Evolutionary conservation across 2,888 invertebrate species (phyloP).

Genomic region (Yponomeuta cagnagella): DNA sequence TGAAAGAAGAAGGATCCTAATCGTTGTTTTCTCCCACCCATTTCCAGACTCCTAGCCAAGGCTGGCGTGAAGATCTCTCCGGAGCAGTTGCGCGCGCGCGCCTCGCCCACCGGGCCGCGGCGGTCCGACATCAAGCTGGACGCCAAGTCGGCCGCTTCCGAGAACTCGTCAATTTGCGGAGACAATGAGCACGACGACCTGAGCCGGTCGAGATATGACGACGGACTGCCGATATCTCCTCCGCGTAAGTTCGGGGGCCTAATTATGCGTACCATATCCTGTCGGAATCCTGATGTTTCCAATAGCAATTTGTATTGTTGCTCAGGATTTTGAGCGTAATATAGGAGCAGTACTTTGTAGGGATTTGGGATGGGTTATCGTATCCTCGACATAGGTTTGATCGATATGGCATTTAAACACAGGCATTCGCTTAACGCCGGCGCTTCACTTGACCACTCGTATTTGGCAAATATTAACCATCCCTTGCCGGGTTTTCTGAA

Average conservation of each 20-base stretch:
- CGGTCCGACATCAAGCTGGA: slow-evolving; percentile 86
- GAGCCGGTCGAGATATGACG: slow-evolving; percentile 78
- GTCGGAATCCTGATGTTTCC: no score
- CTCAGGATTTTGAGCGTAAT: no score
- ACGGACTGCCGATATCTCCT: slow-evolving; percentile 76
- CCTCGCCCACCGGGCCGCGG: slow-evolving; percentile 89
- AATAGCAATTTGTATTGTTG: no score
- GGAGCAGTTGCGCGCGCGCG: slow-evolving; percentile 87
- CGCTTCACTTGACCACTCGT: no score
- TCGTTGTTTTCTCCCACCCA: neutral
- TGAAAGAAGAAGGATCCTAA: neutral
- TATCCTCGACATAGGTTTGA: no score
- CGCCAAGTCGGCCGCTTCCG: slow-evolving; percentile 83
- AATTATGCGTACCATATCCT: no score
- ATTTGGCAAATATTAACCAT: no score
- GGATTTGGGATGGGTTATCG: no score
- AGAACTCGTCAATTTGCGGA: slow-evolving; percentile 84
- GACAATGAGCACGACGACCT: slow-evolving; percentile 90
- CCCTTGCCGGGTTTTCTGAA: no score
- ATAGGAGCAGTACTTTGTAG: no score
- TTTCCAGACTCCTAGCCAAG: slow-evolving; percentile 83
- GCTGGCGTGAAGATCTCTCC: slow-evolving; percentile 92
- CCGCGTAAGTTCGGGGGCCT: slow-evolving; percentile 63
- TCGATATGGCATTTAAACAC: no score
- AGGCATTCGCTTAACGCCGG: no score